A percentile compares a stretch with the other conserved stretches of the same genome.
Conservation (phyloP, 1,140 invertebrate genomes). For the Parapsyche elsis region DNA sequence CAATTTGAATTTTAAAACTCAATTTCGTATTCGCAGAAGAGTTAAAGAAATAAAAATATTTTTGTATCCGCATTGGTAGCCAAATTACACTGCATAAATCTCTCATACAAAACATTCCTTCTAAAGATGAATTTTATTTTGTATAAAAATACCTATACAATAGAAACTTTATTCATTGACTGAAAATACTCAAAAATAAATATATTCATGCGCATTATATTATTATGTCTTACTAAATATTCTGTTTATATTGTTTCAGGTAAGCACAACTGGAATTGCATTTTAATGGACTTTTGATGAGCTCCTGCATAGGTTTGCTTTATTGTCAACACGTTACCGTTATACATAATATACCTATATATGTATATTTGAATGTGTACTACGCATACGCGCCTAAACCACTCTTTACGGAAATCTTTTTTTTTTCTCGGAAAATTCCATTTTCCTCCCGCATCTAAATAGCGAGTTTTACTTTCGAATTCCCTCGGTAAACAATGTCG, state of each 20-base stretch:
- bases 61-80: too few species aligned
- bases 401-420: not conserved
- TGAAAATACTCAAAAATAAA: too few species aligned
- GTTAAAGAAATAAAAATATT: not conserved
- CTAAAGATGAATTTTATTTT: too few species aligned
- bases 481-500: conserved; percentile 18
- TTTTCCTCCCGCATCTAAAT: not conserved
- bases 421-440: not conserved
- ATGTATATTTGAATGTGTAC: not conserved
- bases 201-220: too few species aligned
- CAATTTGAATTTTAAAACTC: conserved; percentile 2
- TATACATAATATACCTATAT: not conserved
- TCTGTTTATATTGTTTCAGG: conserved; percentile 10
- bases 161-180: too few species aligned
- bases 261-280: not conserved
- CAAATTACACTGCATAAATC: too few species aligned
- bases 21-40: not conserved
- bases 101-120: too few species aligned
- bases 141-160: too few species aligned
- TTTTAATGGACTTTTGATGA: conserved; percentile 3
- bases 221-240: too few species aligned
- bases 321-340: too few species aligned
- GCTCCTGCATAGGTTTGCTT: not conserved
- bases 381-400: not conserved
- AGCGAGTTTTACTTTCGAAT: conserved; percentile 13